phyloP scores from a whole-genome alignment of 2,113 vertebrate species.

The Eurystomus gularis region DNA sequence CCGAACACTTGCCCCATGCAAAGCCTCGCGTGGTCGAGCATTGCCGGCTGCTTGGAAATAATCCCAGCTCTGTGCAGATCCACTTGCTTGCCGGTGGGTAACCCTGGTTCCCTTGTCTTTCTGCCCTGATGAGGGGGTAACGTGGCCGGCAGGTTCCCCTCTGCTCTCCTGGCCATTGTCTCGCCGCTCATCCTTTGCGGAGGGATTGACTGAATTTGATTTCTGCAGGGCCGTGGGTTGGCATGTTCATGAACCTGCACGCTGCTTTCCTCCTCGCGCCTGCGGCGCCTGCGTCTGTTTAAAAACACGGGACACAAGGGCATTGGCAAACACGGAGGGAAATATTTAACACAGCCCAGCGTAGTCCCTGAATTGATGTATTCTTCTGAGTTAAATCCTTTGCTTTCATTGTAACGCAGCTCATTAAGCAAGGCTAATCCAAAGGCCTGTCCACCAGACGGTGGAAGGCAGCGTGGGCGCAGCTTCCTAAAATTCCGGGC shows the following conservation, averaged over 20 bases:
- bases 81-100: fast-evolving
- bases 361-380: background rate
- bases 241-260: background rate
- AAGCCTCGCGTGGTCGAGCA: fast-evolving
- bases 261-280: background rate
- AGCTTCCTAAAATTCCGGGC: background rate
- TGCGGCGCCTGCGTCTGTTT: background rate
- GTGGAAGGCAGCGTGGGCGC: background rate
- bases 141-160: fast-evolving
- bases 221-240: background rate
- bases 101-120: background rate
- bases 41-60: background rate
- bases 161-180: background rate
- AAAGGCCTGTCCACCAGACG: background rate
- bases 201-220: background rate
- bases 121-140: background rate
- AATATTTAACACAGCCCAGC: background rate
- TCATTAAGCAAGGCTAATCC: background rate
- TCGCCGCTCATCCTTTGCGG: background rate
- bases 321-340: background rate
- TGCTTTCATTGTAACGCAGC: background rate
- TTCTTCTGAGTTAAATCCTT: background rate
- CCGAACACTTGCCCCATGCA: fast-evolving
- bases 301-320: background rate
- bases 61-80: background rate